Conservation (phyloP, 92 coral and sea anemone genomes). For the Porites cylindrica region DNA sequence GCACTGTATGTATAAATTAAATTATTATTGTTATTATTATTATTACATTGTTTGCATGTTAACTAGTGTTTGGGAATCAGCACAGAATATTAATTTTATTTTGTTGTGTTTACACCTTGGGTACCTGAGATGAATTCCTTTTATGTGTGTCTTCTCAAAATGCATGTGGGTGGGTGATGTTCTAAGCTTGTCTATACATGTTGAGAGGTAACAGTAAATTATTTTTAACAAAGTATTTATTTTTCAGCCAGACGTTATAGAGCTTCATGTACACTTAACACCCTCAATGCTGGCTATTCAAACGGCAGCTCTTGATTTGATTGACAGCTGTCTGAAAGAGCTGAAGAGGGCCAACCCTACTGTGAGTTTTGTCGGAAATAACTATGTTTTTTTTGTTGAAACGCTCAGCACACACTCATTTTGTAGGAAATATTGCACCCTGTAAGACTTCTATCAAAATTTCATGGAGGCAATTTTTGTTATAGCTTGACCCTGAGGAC, state of each 20-base stretch:
- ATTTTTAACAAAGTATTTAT: background rate
- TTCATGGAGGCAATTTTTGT: background rate
- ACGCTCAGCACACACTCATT: background rate
- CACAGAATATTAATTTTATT: background rate
- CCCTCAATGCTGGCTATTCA: slow-evolving; percentile 97
- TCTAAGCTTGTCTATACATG: no score
- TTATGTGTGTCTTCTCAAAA: background rate
- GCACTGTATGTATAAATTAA: no score
- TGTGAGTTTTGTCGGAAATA: slow-evolving; percentile 56
- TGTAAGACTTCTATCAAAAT: background rate
- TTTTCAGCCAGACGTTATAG: slow-evolving; percentile 94
- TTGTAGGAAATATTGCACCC: background rate
- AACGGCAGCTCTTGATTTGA: slow-evolving; percentile 90
- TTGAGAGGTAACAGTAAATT: no score
- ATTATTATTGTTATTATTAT: no score
- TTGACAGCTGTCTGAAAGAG: slow-evolving; percentile 89
- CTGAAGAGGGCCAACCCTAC: slow-evolving; percentile 91
- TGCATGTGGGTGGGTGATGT: no score
- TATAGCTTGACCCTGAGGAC: slow-evolving; percentile 93
- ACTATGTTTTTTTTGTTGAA: background rate
- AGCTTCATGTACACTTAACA: slow-evolving; percentile 89
- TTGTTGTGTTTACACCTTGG: background rate
- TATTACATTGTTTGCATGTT: no score
- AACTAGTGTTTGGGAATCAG: no score
- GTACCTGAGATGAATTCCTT: no score